Evolutionary conservation across 2,113 vertebrate species (phyloP), one percentile per base, ranked within the genome.

Genomic region (Cyanoderma ruficeps): DNA sequence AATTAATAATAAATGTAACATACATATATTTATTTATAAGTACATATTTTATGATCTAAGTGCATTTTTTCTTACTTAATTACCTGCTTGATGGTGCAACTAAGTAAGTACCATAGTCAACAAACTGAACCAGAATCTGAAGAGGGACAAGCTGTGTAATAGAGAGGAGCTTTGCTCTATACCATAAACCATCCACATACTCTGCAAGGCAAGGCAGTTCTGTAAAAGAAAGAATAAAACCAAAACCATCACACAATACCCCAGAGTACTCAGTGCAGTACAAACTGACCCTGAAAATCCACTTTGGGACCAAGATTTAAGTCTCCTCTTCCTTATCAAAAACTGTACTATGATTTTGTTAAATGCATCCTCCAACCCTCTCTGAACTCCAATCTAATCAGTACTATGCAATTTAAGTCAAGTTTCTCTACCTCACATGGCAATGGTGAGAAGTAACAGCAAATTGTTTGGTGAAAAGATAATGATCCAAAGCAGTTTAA

Each of bases 21-120:
- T 9, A 61, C 4, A 37, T 4, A 4, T 2, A 41, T 9, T 24
- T 67, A 16, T 30, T 27, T 35, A 0, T 11, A 76, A 64, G 24
- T 46, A 50, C 2, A 0, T 23, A 20, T 33, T 81, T 69, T n/a
- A 28, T 19, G 50, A 69, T 33, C 0, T 3, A 46, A 44, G 4
- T 22, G 2, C 15, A 67, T 25, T 15, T 82, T 78, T 76, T 21
- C 20, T 57, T 30, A 56, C 4, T 16, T 52, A 53, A 87, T 92
- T 98, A 99, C 99, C 98, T 99, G 97, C 87, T 97, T 70, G 92
- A 64, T 78, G 98, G 97, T 77, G 99, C 74, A 52, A 96, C 98
- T 94, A 97, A 98, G 22, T 98, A 98, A 22, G 98, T 99, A 82
- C 99, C 99, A 31, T 98, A 99, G 95, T 99, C 99, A 77, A 99